Conservation (phyloP, 2,113 vertebrate species). For the Prinia subflava region DNA sequence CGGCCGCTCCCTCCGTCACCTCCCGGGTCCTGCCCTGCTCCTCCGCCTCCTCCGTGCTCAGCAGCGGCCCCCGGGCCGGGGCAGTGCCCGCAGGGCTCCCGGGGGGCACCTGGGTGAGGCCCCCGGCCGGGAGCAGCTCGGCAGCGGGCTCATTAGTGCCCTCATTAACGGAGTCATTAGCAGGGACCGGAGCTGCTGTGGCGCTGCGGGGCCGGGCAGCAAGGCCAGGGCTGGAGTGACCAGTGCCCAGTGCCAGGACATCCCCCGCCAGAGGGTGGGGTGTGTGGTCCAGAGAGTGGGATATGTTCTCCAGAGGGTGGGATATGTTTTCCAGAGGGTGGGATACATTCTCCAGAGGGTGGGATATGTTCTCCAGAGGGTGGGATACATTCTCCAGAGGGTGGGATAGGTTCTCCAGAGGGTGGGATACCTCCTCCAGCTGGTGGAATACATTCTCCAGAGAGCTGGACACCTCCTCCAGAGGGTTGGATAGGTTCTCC, state of each 20-base stretch:
- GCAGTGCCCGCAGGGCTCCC: not conserved
- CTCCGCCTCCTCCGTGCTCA: not conserved
- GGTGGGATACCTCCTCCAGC: too few species aligned
- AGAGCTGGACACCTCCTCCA: not conserved
- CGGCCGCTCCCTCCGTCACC: not conserved
- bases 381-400: not conserved
- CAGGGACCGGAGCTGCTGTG: not conserved
- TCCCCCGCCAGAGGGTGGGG: not conserved
- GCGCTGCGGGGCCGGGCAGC: not conserved
- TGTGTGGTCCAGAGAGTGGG: not conserved
- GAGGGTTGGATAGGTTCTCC: not conserved
- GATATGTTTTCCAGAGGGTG: not conserved
- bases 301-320: not conserved
- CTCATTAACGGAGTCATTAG: not conserved
- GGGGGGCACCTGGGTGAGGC: not conserved
- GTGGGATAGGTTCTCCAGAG: not conserved
- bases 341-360: not conserved
- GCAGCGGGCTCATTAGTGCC: not conserved
- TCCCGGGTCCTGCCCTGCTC: not conserved
- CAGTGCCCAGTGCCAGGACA: rapidly evolving
- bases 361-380: not conserved
- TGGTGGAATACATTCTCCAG: too few species aligned
- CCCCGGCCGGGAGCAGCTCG: not conserved
- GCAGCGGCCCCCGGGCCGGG: not conserved
- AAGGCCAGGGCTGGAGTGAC: not conserved